These are phyloP conservation scores for Aromia moschata DNA, from an alignment of 2,888 invertebrate genomes.

Conservation along the genomic window DNA sequence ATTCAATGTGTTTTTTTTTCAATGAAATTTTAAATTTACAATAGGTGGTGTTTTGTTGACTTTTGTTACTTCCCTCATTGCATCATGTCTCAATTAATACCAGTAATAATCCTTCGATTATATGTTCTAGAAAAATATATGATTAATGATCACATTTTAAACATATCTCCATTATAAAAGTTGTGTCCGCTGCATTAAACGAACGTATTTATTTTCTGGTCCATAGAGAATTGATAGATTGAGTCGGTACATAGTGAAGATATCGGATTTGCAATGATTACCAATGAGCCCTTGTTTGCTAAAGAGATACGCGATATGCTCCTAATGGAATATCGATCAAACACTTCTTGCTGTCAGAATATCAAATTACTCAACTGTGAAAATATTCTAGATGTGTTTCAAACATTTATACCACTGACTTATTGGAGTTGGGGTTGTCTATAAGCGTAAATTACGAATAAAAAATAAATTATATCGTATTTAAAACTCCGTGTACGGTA, in stretches of 20 bases:
- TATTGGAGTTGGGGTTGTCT: too few species aligned
- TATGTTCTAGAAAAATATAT: background rate
- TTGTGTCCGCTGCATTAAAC: background rate
- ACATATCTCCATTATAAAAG: background rate
- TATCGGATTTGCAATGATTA: conserved; percentile 51
- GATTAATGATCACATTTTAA: background rate
- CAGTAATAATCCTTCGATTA: too few species aligned
- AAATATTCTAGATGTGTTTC: conserved; percentile 12
- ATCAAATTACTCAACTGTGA: conserved; percentile 42
- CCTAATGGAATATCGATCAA: conserved; percentile 62
- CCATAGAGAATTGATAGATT: conserved; percentile 22
- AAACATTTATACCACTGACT: too few species aligned
- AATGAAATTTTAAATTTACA: too few species aligned
- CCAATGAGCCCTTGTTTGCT: conserved; percentile 50
- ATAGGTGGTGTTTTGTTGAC: too few species aligned
- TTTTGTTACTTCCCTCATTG: too few species aligned
- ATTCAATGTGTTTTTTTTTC: too few species aligned
- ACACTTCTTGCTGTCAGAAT: conserved; percentile 50
- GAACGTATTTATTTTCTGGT: conserved; percentile 17
- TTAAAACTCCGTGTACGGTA: too few species aligned
- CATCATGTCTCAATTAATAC: too few species aligned
- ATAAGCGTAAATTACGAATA: too few species aligned
- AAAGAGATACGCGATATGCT: conserved; percentile 52
- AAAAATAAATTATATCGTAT: too few species aligned
- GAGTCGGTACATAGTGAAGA: conserved; percentile 29